Percentiles rank a stretch among this genome's conserved stretches.
Conservation (phyloP, 2,888 invertebrate genomes). For the Stenolophus ochropezus region DNA sequence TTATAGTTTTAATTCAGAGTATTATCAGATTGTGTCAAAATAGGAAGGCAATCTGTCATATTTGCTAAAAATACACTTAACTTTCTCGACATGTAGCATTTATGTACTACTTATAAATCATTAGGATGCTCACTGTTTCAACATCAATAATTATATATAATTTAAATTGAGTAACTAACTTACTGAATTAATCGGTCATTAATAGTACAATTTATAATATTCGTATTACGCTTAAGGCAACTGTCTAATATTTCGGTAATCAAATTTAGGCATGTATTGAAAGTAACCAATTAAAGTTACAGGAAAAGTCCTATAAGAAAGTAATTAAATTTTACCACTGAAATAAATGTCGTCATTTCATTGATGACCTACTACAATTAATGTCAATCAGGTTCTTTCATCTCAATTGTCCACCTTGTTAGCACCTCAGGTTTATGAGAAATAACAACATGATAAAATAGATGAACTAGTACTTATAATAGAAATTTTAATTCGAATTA, state of each 20-base stretch:
- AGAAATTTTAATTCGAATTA: too few relatives aligned
- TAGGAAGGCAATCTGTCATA: background rate
- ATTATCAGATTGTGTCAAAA: too few relatives aligned
- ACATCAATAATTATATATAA: constrained; percentile 2
- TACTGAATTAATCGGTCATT: constrained; percentile 28
- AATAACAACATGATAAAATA: too few relatives aligned
- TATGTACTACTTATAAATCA: background rate
- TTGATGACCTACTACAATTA: background rate
- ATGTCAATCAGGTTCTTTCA: too few relatives aligned
- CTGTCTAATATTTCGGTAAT: constrained; percentile 18
- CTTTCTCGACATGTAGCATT: background rate
- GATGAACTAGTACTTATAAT: too few relatives aligned
- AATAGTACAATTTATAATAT: background rate
- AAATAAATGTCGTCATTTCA: constrained; percentile 4
- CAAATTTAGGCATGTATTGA: background rate
- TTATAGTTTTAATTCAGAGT: too few relatives aligned
- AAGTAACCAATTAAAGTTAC: constrained; percentile 5
- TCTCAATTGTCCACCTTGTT: too few relatives aligned
- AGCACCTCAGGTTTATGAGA: too few relatives aligned
- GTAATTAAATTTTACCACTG: background rate
- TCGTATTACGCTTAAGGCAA: background rate
- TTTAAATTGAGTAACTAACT: background rate
- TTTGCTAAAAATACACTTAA: background rate
- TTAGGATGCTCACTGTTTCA: background rate
- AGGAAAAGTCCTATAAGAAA: background rate